phyloP scores from a whole-genome alignment of 2,888 invertebrate species.

The Phyllotreta cruciferae region DNA sequence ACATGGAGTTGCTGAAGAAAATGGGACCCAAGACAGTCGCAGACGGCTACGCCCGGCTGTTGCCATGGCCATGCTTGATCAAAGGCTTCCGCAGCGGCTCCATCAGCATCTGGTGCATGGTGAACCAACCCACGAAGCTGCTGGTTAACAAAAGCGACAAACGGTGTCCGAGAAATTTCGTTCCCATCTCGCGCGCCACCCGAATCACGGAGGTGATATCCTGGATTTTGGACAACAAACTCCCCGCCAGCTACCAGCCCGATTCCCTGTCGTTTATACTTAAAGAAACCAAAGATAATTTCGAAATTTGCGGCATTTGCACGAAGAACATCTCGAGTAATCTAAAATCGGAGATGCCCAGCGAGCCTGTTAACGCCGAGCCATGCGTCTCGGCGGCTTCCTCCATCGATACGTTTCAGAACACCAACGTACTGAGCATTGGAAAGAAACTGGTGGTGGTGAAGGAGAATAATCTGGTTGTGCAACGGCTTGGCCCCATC shows the following conservation, averaged over 20 bases:
- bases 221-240: conserved; percentile 50
- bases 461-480: neutral
- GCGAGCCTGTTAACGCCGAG: too few relatives aligned
- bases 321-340: conserved; percentile 43
- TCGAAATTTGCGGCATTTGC: conserved; percentile 55
- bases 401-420: too few relatives aligned
- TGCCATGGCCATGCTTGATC: conserved; percentile 50
- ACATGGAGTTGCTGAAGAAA: conserved; percentile 42
- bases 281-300: conserved; percentile 46
- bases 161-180: conserved; percentile 44
- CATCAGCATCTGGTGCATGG: conserved; percentile 50
- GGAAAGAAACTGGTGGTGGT: neutral
- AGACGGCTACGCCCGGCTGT: conserved; percentile 46
- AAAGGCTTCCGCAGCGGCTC: conserved; percentile 41
- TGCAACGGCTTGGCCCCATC: neutral
- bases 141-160: conserved; percentile 43
- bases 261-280: conserved; percentile 52
- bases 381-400: too few relatives aligned
- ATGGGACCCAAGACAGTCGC: conserved; percentile 40
- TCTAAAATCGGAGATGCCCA: neutral
- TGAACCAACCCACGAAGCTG: conserved; percentile 41
- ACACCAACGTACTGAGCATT: too few relatives aligned
- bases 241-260: conserved; percentile 46
- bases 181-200: conserved; percentile 43
- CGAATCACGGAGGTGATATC: conserved; percentile 48